A percentile compares a stretch with the other conserved stretches of the same genome.
phyloP scores from a whole-genome alignment of 2,113 vertebrate species.

The Pterophyllum scalare region DNA sequence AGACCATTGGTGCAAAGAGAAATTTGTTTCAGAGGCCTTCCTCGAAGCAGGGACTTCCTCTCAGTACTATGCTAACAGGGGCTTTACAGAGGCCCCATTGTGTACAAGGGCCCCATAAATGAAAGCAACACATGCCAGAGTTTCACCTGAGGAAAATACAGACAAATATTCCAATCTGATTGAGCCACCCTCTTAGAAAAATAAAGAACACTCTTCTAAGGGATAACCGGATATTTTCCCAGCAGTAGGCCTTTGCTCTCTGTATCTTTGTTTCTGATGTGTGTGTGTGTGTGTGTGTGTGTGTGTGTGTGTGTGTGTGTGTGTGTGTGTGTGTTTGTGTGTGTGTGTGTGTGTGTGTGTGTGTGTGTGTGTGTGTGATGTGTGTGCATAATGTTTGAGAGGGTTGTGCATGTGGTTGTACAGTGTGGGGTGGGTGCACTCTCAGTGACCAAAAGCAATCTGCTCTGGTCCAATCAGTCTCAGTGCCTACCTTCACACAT shows the following conservation, averaged over 20 bases:
- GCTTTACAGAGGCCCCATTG: constrained; percentile 83
- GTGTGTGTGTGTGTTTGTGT: constrained; percentile 46
- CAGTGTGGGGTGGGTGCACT: constrained; percentile 62
- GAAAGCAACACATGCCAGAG: constrained; percentile 77
- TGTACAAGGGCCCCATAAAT: constrained; percentile 74
- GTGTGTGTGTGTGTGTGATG: constrained; percentile 25
- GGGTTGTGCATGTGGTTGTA: constrained; percentile 46
- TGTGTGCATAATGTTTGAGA: constrained; percentile 35
- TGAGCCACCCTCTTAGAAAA: constrained; percentile 65
- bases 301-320: constrained; percentile 14
- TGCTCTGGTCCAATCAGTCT: constrained; percentile 75
- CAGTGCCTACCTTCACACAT: constrained; percentile 82
- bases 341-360: constrained; percentile 9
- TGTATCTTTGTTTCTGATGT: constrained; percentile 51
- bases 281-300: constrained; percentile 2
- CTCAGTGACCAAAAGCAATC: constrained; percentile 80
- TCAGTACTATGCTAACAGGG: constrained; percentile 73
- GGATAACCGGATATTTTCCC: constrained; percentile 62
- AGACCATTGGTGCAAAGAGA: constrained; percentile 43
- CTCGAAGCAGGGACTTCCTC: constrained; percentile 74
- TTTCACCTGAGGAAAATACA: constrained; percentile 77
- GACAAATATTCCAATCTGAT: constrained; percentile 79
- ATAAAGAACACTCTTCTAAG: constrained; percentile 68
- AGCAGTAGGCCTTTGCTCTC: constrained; percentile 51
- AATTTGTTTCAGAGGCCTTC: constrained; percentile 64